Conservation (phyloP, 1,140 invertebrate species). For the Pseudomyrmex cubaensis region DNA sequence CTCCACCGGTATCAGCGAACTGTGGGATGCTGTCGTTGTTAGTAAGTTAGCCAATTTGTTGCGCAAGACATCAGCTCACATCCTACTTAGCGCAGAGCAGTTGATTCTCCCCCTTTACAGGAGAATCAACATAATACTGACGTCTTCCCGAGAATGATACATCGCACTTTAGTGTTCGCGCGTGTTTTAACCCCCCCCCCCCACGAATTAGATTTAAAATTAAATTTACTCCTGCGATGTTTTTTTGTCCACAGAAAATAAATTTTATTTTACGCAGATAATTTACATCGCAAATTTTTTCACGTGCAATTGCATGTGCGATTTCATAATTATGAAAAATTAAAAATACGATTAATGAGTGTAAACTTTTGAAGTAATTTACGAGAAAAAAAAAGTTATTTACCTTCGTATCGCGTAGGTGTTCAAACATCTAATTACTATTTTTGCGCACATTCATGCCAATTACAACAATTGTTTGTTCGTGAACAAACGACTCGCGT, state of each 20-base stretch:
- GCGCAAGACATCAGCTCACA: not conserved
- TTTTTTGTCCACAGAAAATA: not conserved
- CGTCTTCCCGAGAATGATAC: not conserved
- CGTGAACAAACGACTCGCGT: not conserved
- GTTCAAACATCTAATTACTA: not conserved
- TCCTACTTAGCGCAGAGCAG: slow-evolving; percentile 17
- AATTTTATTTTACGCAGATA: not conserved
- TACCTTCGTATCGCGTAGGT: too few relatives aligned
- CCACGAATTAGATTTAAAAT: not conserved
- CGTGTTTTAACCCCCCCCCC: not conserved
- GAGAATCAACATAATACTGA: not conserved
- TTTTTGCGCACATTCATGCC: too few relatives aligned
- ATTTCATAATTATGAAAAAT: not conserved
- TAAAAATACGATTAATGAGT: not conserved
- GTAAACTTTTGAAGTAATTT: too few relatives aligned
- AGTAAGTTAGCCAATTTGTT: not conserved
- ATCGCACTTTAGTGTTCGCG: not conserved
- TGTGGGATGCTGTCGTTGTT: slow-evolving; percentile 19
- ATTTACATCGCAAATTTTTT: slow-evolving; percentile 1
- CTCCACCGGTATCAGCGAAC: slow-evolving; percentile 12
- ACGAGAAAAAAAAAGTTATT: too few relatives aligned
- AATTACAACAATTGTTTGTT: not conserved
- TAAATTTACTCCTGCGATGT: not conserved
- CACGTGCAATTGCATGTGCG: not conserved
- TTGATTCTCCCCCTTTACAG: not conserved